phyloP scores from a whole-genome alignment of 2,797 vertebrate genomes.

The Pogonophryne albipinna region DNA sequence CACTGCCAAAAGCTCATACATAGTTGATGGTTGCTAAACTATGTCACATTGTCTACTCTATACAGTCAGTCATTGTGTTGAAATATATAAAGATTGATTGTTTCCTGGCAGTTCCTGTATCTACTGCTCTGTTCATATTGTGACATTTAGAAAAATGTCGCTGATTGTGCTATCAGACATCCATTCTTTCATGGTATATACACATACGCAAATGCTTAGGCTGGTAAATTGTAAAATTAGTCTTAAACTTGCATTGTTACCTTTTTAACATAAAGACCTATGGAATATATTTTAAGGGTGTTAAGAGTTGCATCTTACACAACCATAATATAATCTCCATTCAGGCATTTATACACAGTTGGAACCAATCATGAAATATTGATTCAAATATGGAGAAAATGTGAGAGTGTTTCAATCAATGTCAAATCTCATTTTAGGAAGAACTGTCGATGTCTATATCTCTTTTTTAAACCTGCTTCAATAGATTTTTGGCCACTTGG shows the following conservation, averaged over 20 bases:
- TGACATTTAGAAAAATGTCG: neutral
- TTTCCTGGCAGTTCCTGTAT: neutral
- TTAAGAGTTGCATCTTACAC: neutral
- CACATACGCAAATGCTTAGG: neutral
- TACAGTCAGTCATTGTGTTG: neutral
- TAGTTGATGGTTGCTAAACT: neutral
- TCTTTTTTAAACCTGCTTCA: neutral
- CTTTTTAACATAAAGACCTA: neutral
- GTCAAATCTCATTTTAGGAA: slow-evolving; percentile 21
- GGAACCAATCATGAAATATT: slow-evolving; percentile 1
- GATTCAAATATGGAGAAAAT: slow-evolving; percentile 9
- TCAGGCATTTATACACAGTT: neutral
- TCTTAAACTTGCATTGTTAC: neutral
- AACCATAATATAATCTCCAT: neutral
- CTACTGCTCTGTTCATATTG: slow-evolving; percentile 1
- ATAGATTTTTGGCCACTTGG: neutral
- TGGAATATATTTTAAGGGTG: neutral
- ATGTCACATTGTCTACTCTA: neutral
- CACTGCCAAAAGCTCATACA: neutral
- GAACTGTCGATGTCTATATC: neutral
- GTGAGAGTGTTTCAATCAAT: slow-evolving; percentile 15
- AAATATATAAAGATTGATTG: neutral
- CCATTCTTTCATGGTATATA: neutral
- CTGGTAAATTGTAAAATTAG: neutral
- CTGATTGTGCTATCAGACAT: neutral